These are phyloP conservation scores for Salvelinus alpinus DNA, from an alignment of 2,113 vertebrate species.

Conservation along the genomic window DNA sequence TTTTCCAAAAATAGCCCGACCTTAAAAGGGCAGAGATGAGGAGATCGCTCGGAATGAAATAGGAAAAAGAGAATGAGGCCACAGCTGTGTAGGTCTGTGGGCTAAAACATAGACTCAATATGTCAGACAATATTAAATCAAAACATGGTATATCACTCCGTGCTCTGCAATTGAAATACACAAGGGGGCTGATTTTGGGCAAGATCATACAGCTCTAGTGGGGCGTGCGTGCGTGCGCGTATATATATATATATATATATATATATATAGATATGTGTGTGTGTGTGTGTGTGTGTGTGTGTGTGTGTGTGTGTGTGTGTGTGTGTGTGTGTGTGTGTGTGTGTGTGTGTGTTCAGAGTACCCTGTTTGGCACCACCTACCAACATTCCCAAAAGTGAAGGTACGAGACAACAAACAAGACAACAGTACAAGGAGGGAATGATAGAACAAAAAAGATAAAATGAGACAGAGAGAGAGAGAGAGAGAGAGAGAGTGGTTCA, in stretches of 20 bases:
- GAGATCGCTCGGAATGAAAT: background rate
- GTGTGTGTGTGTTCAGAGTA: background rate
- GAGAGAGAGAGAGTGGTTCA: background rate
- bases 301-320: background rate
- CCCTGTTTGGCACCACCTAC: no score
- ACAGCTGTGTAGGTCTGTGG: conserved; percentile 14
- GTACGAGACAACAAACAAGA: background rate
- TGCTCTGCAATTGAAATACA: background rate
- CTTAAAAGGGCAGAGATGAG: conserved; percentile 7
- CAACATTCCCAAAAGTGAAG: background rate
- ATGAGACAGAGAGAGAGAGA: background rate
- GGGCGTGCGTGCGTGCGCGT: background rate
- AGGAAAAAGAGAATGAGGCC: background rate
- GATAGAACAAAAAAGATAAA: background rate
- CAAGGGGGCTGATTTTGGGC: background rate
- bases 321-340: background rate
- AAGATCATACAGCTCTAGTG: background rate
- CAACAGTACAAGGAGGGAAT: background rate
- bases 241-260: no score
- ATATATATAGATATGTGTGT: no score
- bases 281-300: no score
- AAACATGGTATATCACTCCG: background rate
- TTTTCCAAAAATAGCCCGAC: background rate
- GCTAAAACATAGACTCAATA: conserved; percentile 19
- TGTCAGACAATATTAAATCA: conserved; percentile 5